phyloP scores from a whole-genome alignment of 2,113 vertebrate species.

The Tringa solitaria region DNA sequence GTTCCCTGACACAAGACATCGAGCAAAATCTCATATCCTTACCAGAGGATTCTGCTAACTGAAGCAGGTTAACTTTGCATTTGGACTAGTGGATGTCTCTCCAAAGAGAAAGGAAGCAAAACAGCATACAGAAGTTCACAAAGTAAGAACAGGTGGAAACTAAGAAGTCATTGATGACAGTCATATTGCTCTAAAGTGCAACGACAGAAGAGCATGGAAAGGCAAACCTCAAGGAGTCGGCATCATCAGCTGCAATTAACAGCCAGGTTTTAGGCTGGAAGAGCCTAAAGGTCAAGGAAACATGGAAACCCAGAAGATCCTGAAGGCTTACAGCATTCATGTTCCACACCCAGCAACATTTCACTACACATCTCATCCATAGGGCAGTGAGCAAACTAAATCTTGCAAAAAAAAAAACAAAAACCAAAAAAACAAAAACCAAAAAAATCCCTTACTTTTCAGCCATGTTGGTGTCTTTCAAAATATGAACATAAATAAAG shows the following conservation, averaged over 20 bases:
- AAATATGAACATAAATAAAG: slow-evolving; percentile 95
- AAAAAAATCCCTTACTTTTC: slow-evolving; percentile 82
- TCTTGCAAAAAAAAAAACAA: background rate
- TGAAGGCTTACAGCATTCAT: background rate
- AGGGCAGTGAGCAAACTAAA: background rate
- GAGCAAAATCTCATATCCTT: background rate
- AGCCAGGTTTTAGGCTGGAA: background rate
- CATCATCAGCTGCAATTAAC: background rate
- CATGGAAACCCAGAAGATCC: background rate
- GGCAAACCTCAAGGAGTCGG: background rate
- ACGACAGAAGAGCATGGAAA: background rate
- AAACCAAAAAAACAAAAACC: no score
- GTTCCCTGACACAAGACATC: background rate
- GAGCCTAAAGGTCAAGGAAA: background rate
- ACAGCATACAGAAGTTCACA: background rate
- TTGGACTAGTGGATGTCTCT: background rate
- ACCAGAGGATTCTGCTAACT: background rate
- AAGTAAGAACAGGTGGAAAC: background rate
- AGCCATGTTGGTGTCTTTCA: slow-evolving; percentile 91
- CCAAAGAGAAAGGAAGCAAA: background rate
- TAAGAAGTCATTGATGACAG: background rate
- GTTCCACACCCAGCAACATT: background rate
- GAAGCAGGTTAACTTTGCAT: background rate
- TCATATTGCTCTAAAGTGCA: background rate
- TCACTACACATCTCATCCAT: background rate